A percentile compares a stretch with the other conserved stretches of the same genome.
Evolutionary conservation across 2,113 vertebrate species (phyloP).

Genomic region (Ophthalmotilapia sp.): DNA sequence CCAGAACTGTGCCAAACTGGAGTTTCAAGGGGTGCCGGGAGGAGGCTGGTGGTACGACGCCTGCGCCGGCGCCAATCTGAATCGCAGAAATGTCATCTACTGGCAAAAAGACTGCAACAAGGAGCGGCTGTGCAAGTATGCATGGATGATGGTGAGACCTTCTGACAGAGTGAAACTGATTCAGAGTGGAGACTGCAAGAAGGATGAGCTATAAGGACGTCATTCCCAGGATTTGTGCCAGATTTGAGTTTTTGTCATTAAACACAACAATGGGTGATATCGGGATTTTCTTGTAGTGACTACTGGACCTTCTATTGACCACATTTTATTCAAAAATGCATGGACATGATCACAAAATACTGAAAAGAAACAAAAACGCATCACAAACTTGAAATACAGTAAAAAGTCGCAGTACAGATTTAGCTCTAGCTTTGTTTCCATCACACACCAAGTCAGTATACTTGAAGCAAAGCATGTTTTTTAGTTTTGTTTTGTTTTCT

Average conservation of each 20-base stretch:
- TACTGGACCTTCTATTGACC: background rate
- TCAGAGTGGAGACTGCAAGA: constrained; percentile 56
- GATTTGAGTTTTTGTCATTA: background rate
- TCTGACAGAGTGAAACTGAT: constrained; percentile 45
- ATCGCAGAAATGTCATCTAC: constrained; percentile 79
- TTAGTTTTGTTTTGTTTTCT: background rate
- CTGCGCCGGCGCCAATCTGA: constrained; percentile 79
- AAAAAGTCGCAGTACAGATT: constrained; percentile 19
- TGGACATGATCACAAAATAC: constrained; percentile 51
- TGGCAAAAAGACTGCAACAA: constrained; percentile 83
- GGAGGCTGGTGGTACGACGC: constrained; percentile 83
- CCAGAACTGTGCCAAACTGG: constrained; percentile 78
- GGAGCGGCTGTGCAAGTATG: constrained; percentile 74
- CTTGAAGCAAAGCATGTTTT: constrained; percentile 11
- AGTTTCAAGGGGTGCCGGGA: constrained; percentile 73
- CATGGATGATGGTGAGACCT: constrained; percentile 82
- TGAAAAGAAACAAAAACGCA: background rate
- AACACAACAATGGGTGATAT: background rate
- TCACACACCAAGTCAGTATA: background rate
- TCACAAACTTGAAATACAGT: constrained; percentile 17
- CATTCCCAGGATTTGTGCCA: background rate
- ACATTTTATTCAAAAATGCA: constrained; percentile 59
- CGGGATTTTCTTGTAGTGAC: background rate
- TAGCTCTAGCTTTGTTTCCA: constrained; percentile 18
- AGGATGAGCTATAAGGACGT: constrained; percentile 72